phyloP scores from a whole-genome alignment of 2,797 vertebrate genomes.

The Lophius americanus region DNA sequence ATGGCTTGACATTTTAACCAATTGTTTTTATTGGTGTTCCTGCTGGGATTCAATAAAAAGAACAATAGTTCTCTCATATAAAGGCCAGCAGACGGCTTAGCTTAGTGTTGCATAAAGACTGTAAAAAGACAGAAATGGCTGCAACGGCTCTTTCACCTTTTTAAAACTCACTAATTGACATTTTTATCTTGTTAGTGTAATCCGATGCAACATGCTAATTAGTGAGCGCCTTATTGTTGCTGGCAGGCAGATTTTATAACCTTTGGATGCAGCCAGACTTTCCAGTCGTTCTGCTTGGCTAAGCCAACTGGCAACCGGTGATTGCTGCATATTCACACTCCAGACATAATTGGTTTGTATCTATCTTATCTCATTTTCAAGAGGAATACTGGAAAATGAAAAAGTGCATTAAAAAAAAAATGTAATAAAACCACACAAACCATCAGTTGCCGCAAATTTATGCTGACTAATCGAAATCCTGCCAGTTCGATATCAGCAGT shows the following conservation, averaged over 20 bases:
- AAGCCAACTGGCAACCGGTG: background rate
- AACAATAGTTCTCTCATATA: background rate
- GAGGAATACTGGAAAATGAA: too few relatives aligned
- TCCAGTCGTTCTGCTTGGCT: background rate
- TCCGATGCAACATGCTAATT: too few relatives aligned
- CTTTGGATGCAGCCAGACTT: background rate
- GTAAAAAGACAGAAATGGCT: background rate
- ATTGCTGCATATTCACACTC: too few relatives aligned
- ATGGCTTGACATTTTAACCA: too few relatives aligned
- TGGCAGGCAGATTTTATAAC: background rate
- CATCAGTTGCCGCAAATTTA: too few relatives aligned
- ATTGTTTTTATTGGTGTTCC: too few relatives aligned
- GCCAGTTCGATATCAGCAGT: slow-evolving; percentile 12
- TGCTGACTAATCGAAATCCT: slow-evolving; percentile 36
- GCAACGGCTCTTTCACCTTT: background rate
- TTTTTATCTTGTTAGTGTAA: background rate
- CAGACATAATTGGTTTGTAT: too few relatives aligned
- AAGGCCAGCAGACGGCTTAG: background rate
- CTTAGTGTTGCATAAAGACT: background rate
- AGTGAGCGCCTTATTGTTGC: background rate
- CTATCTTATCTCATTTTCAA: too few relatives aligned
- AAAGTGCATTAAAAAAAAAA: too few relatives aligned
- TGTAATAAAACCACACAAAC: too few relatives aligned
- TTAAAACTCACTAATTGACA: background rate
- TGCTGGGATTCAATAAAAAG: too few relatives aligned